Percentiles rank a stretch among this genome's conserved stretches.
Evolutionary conservation across 1,140 invertebrate species (phyloP).

Genomic region (Nautilus pompilius): DNA sequence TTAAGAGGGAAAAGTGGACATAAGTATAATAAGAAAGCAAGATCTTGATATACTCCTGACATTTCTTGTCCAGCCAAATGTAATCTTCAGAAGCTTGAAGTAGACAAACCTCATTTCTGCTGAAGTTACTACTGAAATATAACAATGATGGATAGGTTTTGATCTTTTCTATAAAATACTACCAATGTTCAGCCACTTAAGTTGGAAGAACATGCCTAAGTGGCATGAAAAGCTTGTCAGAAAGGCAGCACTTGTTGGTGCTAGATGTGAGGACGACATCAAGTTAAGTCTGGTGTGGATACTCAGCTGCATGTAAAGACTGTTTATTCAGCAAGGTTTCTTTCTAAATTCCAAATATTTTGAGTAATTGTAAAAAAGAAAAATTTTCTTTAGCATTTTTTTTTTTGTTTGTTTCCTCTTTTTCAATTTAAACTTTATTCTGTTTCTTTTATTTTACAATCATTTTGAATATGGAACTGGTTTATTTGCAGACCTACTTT

Average conservation of each 20-base stretch:
- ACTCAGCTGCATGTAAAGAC: background rate
- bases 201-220: too few relatives aligned
- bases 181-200: too few relatives aligned
- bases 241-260: background rate
- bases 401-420: background rate
- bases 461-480: conserved; percentile 3
- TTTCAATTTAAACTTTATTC: background rate
- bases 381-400: background rate
- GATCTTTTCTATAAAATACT: too few relatives aligned
- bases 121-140: too few relatives aligned
- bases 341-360: background rate
- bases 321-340: background rate
- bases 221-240: too few relatives aligned
- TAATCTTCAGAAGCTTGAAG: too few relatives aligned
- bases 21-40: too few relatives aligned
- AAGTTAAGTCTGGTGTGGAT: background rate
- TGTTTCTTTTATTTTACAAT: background rate
- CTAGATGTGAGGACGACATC: background rate
- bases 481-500: conserved; percentile 73
- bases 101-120: too few relatives aligned
- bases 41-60: too few relatives aligned
- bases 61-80: too few relatives aligned
- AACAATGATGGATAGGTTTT: too few relatives aligned
- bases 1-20: too few relatives aligned
- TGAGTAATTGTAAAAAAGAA: background rate